Evolutionary conservation across 1,140 invertebrate genomes (phyloP).

Genomic region (Conus betulinus): DNA sequence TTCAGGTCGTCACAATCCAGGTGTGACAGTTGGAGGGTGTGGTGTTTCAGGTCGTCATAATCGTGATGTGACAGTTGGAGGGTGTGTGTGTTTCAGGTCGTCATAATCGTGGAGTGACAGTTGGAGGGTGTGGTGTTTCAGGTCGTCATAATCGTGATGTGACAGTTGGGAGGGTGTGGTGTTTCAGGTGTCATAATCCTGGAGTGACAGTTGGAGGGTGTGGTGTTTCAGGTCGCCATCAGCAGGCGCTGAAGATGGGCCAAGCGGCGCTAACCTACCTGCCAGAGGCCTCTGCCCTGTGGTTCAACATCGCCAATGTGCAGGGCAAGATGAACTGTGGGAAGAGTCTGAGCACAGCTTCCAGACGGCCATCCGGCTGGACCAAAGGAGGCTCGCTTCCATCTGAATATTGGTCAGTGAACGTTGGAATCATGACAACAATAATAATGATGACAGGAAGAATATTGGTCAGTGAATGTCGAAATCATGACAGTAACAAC

Average conservation of each 20-base stretch:
- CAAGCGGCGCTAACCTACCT: constrained; percentile 82
- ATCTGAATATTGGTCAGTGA: constrained; percentile 88
- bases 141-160: no score
- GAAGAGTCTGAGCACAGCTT: constrained; percentile 89
- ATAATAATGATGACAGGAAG: not conserved
- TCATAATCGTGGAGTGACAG: no score
- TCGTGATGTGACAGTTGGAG: no score
- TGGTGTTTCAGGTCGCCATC: constrained; percentile 77
- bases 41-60: no score
- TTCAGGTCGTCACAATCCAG: no score
- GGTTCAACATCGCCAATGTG: constrained; percentile 92
- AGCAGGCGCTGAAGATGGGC: constrained; percentile 83
- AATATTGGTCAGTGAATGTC: not conserved
- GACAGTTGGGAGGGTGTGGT: no score
- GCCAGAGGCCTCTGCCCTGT: constrained; percentile 81
- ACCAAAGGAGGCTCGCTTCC: constrained; percentile 84
- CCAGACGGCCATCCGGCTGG: constrained; percentile 83
- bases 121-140: no score
- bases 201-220: no score
- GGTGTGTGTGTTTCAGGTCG: no score
- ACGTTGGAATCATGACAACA: not conserved
- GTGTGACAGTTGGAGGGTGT: no score
- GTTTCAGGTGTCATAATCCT: no score
- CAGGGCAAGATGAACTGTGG: constrained; percentile 88
- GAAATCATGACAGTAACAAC: not conserved